These are phyloP conservation scores for Bubalus kerabau DNA, from an alignment of 2,113 vertebrate species.

Conservation along the genomic window DNA sequence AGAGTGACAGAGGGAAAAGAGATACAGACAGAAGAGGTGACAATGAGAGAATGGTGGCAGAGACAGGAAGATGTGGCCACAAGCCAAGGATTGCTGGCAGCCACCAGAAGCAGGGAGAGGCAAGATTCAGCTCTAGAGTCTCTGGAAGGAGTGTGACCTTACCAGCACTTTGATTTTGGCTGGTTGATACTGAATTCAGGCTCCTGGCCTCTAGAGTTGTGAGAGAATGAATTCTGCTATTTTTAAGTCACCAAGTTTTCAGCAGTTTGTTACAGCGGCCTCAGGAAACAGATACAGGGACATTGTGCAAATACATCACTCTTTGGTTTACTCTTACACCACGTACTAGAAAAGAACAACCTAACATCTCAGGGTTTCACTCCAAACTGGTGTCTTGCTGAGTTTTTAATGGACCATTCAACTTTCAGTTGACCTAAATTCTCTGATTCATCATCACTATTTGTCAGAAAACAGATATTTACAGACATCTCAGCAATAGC, in stretches of 20 bases:
- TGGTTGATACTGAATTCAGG: neutral
- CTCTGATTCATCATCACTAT: neutral
- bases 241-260: neutral
- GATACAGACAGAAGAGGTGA: neutral
- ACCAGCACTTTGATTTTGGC: neutral
- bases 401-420: neutral
- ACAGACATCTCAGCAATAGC: neutral
- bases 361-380: neutral
- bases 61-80: neutral
- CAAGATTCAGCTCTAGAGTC: neutral
- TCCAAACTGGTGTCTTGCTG: neutral
- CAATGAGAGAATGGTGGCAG: neutral
- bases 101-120: neutral
- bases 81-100: neutral
- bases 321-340: neutral
- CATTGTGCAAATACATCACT: neutral
- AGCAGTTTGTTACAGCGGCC: neutral
- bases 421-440: neutral
- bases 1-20: neutral
- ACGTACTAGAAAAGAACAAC: neutral
- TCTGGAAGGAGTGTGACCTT: neutral
- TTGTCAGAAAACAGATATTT: neutral
- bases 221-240: neutral
- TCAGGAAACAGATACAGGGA: neutral
- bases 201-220: neutral